These are phyloP conservation scores for Smittia aterrima DNA, from an alignment of 2,888 invertebrate species.

Conservation along the genomic window DNA sequence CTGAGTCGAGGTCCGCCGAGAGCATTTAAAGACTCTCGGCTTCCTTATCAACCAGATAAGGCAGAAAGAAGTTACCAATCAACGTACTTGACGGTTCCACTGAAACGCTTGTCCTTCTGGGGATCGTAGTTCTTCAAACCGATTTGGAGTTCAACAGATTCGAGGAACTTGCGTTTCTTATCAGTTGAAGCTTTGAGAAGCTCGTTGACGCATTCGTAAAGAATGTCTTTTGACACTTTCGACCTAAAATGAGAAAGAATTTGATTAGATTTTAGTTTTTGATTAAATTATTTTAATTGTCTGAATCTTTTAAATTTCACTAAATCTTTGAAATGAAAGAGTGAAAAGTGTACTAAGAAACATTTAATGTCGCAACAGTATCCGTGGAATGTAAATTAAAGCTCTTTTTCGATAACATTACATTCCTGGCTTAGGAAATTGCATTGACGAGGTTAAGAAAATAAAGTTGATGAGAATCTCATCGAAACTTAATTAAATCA, in stretches of 20 bases:
- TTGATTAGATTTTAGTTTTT: neutral
- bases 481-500: neutral
- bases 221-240: conserved; percentile 95
- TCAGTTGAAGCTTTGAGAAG: conserved; percentile 74
- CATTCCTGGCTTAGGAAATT: conserved; percentile 36
- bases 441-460: conserved; percentile 18
- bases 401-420: conserved; percentile 15
- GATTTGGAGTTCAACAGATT: conserved; percentile 98
- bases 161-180: conserved; percentile 92
- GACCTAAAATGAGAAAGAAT: conserved; percentile 60
- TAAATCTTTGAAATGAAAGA: conserved; percentile 1
- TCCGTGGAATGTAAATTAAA: conserved; percentile 30
- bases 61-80: conserved; percentile 42
- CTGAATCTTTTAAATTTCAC: conserved; percentile 7
- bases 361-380: conserved; percentile 23
- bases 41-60: conserved; percentile 56
- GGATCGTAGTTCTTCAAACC: conserved; percentile 99
- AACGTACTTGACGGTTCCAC: conserved; percentile 99
- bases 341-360: conserved; percentile 22
- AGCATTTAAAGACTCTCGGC: conserved; percentile 54
- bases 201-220: conserved; percentile 89
- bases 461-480: neutral
- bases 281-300: neutral
- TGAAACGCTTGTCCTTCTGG: conserved; percentile 99
- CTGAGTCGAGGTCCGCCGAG: conserved; percentile 94